Base-by-base conservation (phyloP, 1,140 invertebrate species). In the Aphelinus certus region DNA sequence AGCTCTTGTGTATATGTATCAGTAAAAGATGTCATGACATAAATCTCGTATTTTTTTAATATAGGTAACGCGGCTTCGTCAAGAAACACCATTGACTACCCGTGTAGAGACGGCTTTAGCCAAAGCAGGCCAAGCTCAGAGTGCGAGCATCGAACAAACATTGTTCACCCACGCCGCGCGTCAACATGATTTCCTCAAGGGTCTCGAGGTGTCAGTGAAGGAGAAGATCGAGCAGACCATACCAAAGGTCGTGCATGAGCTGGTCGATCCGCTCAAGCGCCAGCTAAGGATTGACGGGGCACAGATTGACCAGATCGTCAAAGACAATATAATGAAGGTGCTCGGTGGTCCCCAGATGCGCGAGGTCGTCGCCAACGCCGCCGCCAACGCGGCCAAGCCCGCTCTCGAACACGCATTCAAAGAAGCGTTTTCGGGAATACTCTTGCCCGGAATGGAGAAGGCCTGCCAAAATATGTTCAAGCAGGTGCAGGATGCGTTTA, bases 401-500 rank as follows among this genome's bases (percentile, higher is more conserved):
- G 89, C 89, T 43, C 90, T 95, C 43, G 92, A 93, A 75, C 86
- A 89, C 10, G 92, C 91, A 62, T 95, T 93, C 84, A 92, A 91
- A 76, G 93, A 95, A 67, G 90, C 93, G 2, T 93, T 97, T 77
- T 89, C 91, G 53, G 92, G 90, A 61, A 90, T 91, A 71, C 87
- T 96, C 26, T 85, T 97, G 79, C 96, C 96, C 9, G 91, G 92
- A 9, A 94, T 96, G 90, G 95, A 97, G 83, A 93, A 93, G 83
- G 91, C 94, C 58, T 94, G 94, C 80, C 92, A 93, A 79, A 92
- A 92, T 79, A 94, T 98, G 89, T 97, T 97, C 81, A 89, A 91
- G 51, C 96, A 98, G 88, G 90, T 98, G 2, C 95, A 97, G 83
- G 93, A 95, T 10, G 91, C 92, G 2, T 98, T 98, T 84, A 91